Base-by-base conservation (phyloP, 2,797 vertebrate species). In the Anableps anableps region DNA sequence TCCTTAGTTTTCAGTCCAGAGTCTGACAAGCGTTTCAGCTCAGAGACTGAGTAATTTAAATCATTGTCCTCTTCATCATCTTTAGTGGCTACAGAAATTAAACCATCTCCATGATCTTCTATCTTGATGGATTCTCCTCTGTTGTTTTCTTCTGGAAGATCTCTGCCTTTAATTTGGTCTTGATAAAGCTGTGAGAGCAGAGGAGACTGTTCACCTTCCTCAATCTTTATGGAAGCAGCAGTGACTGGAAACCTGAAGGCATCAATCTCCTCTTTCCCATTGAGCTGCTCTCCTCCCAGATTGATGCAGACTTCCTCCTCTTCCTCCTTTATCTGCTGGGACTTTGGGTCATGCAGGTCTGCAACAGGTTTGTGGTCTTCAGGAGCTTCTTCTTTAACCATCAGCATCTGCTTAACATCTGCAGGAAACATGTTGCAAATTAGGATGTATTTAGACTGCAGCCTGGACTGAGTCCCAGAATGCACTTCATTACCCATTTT, bases 351-450 rank as follows among this genome's bases (percentile, higher is more conserved):
- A 34, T 19, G 5, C 58, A 62, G 58, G 29, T 62, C 58, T 17
- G 58, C 29, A 17, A 26, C 9, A 31, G 29, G 17, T 31, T 14
- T 34, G n/a, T 62, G 29, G 58, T 34, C 58, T 31, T 62, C 58
- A 62, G 58, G 58, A 62, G 58, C 6, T 62, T 62, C 58, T 62
- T 62, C 29, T 62, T 62, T 62, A 62, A 62, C 29, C 29, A 62
- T 62, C 29, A 19, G 29, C 0, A 58, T 58, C n/a, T 29, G 26
- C 58, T 34, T 34, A 62, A 34, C n/a, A 62, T 62, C 58, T 62
- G 58, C 1, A 62, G 14, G 5, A 8, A 31, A 62, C 58, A 62
- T 19, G 26, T 3, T 41, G 3, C 6, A 41, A 3, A 41, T 41
- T 41, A 41, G 38, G 6, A 41, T 3, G 3, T 41, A 41, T 41